A percentile compares a stretch with the other conserved stretches of the same genome.
Conservation (phyloP, 2,113 vertebrate species). For the Poecilia latipinna region DNA sequence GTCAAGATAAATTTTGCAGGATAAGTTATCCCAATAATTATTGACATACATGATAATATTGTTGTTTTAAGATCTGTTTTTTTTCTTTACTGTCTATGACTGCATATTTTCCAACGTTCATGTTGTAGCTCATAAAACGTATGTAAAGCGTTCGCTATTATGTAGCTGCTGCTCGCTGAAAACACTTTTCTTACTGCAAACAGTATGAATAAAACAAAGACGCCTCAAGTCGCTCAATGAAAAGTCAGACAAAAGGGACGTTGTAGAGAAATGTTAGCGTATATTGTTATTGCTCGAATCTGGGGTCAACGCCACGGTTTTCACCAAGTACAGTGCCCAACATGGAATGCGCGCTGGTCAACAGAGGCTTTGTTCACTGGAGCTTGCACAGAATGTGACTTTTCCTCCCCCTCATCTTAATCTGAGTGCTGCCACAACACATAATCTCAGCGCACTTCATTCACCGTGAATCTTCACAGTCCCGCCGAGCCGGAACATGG, state of each 20-base stretch:
- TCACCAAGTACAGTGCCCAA: conserved; percentile 34
- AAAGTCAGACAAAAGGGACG: not conserved
- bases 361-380: conserved; percentile 67
- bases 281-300: not conserved
- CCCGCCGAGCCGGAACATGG: conserved; percentile 12
- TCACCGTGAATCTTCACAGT: conserved; percentile 13
- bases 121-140: too few species aligned
- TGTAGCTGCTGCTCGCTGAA: too few species aligned
- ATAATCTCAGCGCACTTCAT: conserved; percentile 45
- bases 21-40: too few species aligned
- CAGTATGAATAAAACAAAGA: not conserved
- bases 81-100: too few species aligned
- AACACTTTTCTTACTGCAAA: too few species aligned
- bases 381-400: conserved; percentile 66
- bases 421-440: conserved; percentile 26
- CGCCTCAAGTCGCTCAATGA: not conserved
- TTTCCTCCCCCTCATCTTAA: conserved; percentile 50
- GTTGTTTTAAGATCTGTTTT: too few species aligned
- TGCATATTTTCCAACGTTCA: too few species aligned
- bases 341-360: conserved; percentile 59
- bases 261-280: conserved; percentile 1
- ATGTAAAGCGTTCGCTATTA: too few species aligned
- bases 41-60: too few species aligned
- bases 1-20: too few species aligned
- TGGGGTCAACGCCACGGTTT: conserved; percentile 22